A percentile compares a stretch with the other conserved stretches of the same genome.
These are phyloP conservation scores for Puma concolor DNA, from an alignment of 2,113 vertebrate species.

Conservation along the genomic window DNA sequence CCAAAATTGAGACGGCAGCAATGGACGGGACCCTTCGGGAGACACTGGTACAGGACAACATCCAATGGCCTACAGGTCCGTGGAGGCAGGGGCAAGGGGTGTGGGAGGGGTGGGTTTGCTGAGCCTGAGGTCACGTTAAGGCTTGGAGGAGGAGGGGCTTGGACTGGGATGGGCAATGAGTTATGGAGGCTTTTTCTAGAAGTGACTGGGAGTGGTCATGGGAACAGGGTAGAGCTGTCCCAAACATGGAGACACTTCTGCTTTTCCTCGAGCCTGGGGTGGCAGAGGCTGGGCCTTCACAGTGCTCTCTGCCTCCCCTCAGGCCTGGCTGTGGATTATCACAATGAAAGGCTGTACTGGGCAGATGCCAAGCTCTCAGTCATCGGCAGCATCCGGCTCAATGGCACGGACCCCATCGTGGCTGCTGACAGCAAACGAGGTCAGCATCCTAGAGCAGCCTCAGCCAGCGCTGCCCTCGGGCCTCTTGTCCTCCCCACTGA, in stretches of 20 bases:
- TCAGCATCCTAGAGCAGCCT: conserved; percentile 5
- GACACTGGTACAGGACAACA: conserved; percentile 95
- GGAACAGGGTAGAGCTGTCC: not conserved
- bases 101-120: not conserved
- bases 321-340: conserved; percentile 97
- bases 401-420: conserved; percentile 94
- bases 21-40: conserved; percentile 98
- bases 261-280: not conserved
- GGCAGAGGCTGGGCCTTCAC: not conserved
- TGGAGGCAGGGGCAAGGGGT: not conserved
- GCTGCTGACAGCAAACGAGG: conserved; percentile 95
- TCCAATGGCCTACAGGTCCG: conserved; percentile 97
- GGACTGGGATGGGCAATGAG: not conserved
- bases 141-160: not conserved
- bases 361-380: conserved; percentile 96
- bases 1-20: conserved; percentile 97
- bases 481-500: not conserved
- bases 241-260: not conserved
- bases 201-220: too few species aligned
- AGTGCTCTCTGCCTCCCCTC: not conserved
- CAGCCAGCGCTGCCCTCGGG: not conserved
- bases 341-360: conserved; percentile 98
- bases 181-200: not conserved
- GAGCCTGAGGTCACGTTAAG: not conserved
- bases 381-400: conserved; percentile 96